These are phyloP conservation scores for Catamblyrhynchus diadema DNA, from an alignment of 2,797 vertebrate species.

Conservation along the genomic window DNA sequence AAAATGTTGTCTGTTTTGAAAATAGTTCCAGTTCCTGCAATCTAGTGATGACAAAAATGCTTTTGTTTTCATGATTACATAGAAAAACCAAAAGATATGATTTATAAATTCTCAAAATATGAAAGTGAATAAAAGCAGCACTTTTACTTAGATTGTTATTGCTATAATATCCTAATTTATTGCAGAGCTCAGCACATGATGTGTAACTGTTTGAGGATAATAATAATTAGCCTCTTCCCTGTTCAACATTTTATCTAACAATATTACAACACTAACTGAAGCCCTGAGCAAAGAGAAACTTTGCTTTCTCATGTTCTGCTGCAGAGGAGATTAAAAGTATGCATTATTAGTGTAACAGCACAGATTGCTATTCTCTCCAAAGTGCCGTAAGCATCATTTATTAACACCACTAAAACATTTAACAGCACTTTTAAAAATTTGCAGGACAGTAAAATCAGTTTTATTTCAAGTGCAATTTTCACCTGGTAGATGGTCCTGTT, in stretches of 20 bases:
- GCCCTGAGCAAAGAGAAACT: not conserved
- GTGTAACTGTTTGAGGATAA: not conserved
- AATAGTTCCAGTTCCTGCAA: not conserved
- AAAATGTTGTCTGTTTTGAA: not conserved
- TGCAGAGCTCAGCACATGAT: not conserved
- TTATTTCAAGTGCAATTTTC: not conserved
- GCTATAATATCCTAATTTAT: not conserved
- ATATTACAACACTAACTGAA: not conserved
- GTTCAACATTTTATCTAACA: not conserved
- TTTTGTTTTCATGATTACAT: not conserved
- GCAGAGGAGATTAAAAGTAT: not conserved
- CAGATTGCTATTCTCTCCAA: not conserved
- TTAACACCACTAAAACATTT: not conserved
- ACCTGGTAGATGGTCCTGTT: not conserved
- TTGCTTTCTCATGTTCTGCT: not conserved
- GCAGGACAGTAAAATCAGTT: not conserved
- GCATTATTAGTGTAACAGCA: not conserved
- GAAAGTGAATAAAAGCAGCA: not conserved
- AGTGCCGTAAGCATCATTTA: constrained; percentile 18
- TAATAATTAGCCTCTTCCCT: not conserved
- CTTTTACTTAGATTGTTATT: not conserved
- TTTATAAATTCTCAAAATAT: not conserved
- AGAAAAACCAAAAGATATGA: not conserved
- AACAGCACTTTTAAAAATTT: not conserved
- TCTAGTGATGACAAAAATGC: not conserved